phyloP scores from a whole-genome alignment of 2,113 vertebrate species.

The Sinocyclocheilus grahami region DNA sequence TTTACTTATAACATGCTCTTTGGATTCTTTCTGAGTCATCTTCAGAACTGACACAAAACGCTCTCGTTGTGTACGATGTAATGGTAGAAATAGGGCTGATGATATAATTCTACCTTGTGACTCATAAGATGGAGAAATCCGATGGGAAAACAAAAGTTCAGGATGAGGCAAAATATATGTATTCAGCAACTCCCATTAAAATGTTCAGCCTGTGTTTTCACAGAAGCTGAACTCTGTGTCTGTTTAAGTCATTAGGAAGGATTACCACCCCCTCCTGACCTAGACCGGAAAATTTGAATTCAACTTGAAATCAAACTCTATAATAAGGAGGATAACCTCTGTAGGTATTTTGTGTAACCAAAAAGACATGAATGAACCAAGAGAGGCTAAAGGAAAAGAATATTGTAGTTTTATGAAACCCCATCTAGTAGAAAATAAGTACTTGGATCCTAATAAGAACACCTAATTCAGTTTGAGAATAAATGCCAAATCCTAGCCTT shows the following conservation, averaged over 20 bases:
- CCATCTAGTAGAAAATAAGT: background rate
- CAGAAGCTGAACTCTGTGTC: conserved; percentile 8
- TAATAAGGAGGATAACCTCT: conserved; percentile 28
- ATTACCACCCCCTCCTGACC: conserved; percentile 18
- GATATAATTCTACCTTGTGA: background rate
- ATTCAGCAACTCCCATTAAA: conserved; percentile 15
- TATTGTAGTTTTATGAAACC: background rate
- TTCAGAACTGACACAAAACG: background rate
- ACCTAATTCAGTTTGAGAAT: background rate
- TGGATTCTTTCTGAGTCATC: background rate
- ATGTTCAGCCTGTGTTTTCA: conserved; percentile 14
- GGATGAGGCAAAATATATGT: background rate
- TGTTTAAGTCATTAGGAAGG: conserved; percentile 25
- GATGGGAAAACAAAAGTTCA: background rate
- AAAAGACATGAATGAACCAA: conserved; percentile 17
- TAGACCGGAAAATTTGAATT: background rate
- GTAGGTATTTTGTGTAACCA: conserved; percentile 16
- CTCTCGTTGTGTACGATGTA: background rate
- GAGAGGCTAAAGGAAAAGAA: background rate
- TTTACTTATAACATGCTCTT: background rate
- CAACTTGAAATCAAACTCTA: conserved; percentile 18
- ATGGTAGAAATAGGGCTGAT: background rate
- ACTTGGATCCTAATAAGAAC: background rate
- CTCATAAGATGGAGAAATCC: background rate
- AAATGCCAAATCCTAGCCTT: background rate